These are phyloP conservation scores for Cantharis rufa DNA, from an alignment of 2,888 invertebrate genomes.

Conservation along the genomic window DNA sequence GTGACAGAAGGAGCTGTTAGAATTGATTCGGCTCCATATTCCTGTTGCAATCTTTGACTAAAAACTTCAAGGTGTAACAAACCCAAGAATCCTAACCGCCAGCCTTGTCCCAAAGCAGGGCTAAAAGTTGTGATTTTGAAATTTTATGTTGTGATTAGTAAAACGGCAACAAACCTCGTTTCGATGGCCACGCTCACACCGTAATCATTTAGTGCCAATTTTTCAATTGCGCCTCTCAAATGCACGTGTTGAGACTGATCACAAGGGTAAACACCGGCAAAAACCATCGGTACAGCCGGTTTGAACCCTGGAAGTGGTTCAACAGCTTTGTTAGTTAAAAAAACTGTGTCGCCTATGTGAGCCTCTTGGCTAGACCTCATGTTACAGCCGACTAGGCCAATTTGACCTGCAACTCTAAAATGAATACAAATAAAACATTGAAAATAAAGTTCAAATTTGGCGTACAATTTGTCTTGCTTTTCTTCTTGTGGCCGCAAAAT, in stretches of 20 bases:
- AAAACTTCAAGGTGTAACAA: conserved; percentile 88
- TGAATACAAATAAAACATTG: neutral
- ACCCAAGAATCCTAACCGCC: conserved; percentile 86
- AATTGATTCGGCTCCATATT: conserved; percentile 79
- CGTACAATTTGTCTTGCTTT: conserved; percentile 66
- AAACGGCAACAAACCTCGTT: conserved; percentile 65
- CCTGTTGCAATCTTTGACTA: conserved; percentile 81
- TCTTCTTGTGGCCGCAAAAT: conserved; percentile 79
- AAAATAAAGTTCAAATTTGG: conserved; percentile 16
- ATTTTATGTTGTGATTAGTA: neutral
- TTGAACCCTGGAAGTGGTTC: conserved; percentile 68
- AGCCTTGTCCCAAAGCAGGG: conserved; percentile 86
- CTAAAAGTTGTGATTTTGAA: conserved; percentile 55
- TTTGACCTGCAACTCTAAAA: conserved; percentile 82
- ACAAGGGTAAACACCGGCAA: conserved; percentile 87
- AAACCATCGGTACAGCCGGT: conserved; percentile 79
- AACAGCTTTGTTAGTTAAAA: conserved; percentile 60
- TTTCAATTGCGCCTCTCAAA: conserved; percentile 83
- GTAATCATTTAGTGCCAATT: conserved; percentile 91
- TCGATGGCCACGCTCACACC: conserved; percentile 83
- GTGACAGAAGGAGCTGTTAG: conserved; percentile 87
- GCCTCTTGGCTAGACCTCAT: conserved; percentile 77
- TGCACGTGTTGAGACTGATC: conserved; percentile 83
- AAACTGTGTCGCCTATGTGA: conserved; percentile 76
- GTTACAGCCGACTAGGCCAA: conserved; percentile 84